Conservation (phyloP, 1,140 invertebrate species). For the Caenorhabditis latens region DNA sequence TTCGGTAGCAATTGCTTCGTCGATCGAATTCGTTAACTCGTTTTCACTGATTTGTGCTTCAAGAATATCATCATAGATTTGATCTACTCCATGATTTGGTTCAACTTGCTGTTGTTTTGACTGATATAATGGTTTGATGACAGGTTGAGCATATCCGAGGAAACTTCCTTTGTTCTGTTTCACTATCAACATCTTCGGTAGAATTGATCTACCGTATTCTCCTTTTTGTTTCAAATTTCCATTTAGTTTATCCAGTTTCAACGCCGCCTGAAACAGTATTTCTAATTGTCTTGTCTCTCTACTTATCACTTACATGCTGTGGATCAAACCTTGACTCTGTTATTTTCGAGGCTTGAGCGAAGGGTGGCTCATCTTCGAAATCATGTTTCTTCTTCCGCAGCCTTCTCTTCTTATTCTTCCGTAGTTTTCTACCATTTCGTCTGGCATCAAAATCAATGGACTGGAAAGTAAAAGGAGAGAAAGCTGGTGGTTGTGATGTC, state of each 20-base stretch:
- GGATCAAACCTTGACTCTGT: constrained; percentile 29
- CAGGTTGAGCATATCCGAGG: constrained; percentile 14
- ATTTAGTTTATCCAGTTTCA: constrained; percentile 2
- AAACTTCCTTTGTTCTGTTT: constrained; percentile 51
- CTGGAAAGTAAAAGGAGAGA: constrained; percentile 39
- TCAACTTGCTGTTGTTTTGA: constrained; percentile 32
- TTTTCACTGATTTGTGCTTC: constrained; percentile 19
- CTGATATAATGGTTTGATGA: constrained; percentile 1
- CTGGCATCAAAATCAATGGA: constrained; percentile 44
- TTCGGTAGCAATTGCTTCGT: background rate
- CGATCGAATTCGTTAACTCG: background rate
- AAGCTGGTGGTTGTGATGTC: constrained; percentile 23
- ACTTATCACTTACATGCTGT: background rate
- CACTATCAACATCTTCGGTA: constrained; percentile 24
- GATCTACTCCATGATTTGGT: background rate
- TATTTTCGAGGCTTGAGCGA: constrained; percentile 35
- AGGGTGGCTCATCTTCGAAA: constrained; percentile 27
- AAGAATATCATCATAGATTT: constrained; percentile 37
- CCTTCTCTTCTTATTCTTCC: constrained; percentile 33
- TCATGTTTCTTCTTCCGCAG: constrained; percentile 48
- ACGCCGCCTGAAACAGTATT: background rate
- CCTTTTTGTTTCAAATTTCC: constrained; percentile 49
- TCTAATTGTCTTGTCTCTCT: too few relatives aligned
- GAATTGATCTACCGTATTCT: constrained; percentile 24
- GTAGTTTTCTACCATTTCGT: background rate